Percentiles rank a stretch among this genome's conserved stretches.
Conservation (phyloP, 2,113 vertebrate species). For the Myrmecophaga tridactyla region DNA sequence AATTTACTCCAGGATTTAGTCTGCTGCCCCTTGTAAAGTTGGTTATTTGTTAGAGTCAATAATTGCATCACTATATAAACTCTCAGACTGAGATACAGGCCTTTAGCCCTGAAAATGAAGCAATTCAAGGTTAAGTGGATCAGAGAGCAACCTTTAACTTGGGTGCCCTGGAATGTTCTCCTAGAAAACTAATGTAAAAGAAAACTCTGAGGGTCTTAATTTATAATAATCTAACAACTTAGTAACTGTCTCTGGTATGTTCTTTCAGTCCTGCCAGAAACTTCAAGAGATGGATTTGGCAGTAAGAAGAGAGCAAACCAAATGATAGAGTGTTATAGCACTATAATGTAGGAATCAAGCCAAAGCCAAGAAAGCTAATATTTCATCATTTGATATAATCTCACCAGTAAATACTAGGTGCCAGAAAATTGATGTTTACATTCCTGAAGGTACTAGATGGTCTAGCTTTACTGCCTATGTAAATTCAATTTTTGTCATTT, state of each 20-base stretch:
- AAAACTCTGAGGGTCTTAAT: neutral
- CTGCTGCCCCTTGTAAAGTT: neutral
- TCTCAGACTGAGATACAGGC: neutral
- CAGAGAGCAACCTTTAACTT: neutral
- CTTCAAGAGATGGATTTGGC: neutral
- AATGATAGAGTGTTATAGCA: neutral
- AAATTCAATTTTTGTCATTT: neutral
- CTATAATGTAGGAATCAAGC: neutral
- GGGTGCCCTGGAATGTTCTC: neutral
- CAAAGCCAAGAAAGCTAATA: neutral
- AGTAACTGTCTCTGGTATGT: neutral
- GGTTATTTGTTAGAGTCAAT: neutral
- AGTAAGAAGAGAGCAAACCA: neutral
- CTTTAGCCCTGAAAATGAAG: neutral
- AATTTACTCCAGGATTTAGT: neutral
- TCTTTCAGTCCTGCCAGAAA: neutral
- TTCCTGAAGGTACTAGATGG: neutral
- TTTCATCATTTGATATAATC: conserved; percentile 22
- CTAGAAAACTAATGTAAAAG: neutral
- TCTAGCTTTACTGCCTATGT: conserved; percentile 8
- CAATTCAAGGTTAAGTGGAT: neutral
- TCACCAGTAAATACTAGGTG: neutral
- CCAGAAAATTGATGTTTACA: neutral
- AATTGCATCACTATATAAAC: neutral
- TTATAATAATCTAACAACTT: conserved; percentile 5